A percentile compares a stretch with the other conserved stretches of the same genome.
These are phyloP conservation scores for Dioctria linearis DNA, from an alignment of 2,888 invertebrate genomes.

Conservation along the genomic window DNA sequence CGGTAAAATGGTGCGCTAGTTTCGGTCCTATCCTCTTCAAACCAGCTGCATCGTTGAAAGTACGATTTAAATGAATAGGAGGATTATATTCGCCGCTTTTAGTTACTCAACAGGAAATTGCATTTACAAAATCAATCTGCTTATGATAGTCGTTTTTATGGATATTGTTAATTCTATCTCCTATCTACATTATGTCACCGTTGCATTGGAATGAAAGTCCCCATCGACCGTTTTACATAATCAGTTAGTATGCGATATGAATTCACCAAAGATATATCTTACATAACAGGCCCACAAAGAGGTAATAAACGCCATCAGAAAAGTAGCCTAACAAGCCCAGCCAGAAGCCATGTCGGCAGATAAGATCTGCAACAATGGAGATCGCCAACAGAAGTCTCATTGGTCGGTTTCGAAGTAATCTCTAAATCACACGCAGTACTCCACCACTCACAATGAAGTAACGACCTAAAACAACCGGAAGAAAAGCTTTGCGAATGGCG, in stretches of 20 bases:
- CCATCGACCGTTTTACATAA: background rate
- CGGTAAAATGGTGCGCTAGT: no score
- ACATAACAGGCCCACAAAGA: slow-evolving; percentile 33
- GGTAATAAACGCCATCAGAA: slow-evolving; percentile 27
- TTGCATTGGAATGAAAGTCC: background rate
- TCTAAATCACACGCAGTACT: slow-evolving; percentile 30
- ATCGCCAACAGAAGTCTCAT: slow-evolving; percentile 39
- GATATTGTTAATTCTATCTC: no score
- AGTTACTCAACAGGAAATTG: no score
- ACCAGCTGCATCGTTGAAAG: no score
- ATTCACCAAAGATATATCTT: slow-evolving; percentile 22
- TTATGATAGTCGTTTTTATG: no score
- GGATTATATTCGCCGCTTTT: no score
- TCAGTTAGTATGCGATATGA: background rate
- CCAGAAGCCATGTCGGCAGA: slow-evolving; percentile 50
- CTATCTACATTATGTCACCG: no score
- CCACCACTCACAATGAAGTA: slow-evolving; percentile 39
- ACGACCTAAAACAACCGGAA: slow-evolving; percentile 37
- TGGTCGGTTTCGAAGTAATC: slow-evolving; percentile 33
- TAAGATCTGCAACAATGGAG: slow-evolving; percentile 53
- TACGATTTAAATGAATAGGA: no score
- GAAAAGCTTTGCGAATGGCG: slow-evolving; percentile 50
- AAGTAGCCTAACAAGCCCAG: slow-evolving; percentile 49
- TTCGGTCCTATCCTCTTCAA: no score
- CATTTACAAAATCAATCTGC: no score